Base-by-base conservation (phyloP, 2,888 invertebrate species). In the Scrobipalpa atriplicella region DNA sequence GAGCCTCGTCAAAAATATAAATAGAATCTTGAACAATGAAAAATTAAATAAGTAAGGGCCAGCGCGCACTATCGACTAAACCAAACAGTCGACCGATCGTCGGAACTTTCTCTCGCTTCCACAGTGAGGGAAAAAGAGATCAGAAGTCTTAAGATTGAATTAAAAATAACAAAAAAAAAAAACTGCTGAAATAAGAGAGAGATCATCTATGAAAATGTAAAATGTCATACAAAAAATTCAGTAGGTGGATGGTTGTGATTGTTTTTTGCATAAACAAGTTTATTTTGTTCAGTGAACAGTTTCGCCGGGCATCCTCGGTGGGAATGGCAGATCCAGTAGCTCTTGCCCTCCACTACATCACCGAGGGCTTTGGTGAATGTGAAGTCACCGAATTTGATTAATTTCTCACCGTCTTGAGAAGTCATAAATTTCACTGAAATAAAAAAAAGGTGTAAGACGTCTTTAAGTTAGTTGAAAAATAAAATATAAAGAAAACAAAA, bases 371-470 rank as follows among this genome's bases (percentile, higher is more conserved):
- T 82, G 5, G 83, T 87, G 68, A 91, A 92, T 0, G 92, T 92
- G 74, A 90, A 92, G 70, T 92, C 92, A 5, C 89, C 90, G 0
- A 90, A 83, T 67, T 88, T 91, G 80, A 93, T 82, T 62, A 93
- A 76, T 60, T 83, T 82, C 73, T 89, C 90, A 16, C 92, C 92
- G 56, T 84, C 82, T 39, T 84, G 83, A 66, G 92, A 91, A 67
- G 83, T 81, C 91, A 93, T 91, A 78, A 92, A 88, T 71, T 82
- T 83, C 13, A 87, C 92, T 93, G 87, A 64, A 92, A 89, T 56
- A 67, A 8, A 66, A 62, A 66, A 47, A 66, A 54, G 21, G 29
- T 51, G 60, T 67, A 51, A 63, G 36, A 62, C n/a, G 47, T 1
- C 5, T 47, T 43, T 3, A 16, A n/a, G 16, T 47, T n/a, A 29